Base-by-base conservation (phyloP, 2,888 invertebrate species). In the Rhopalosiphum nymphaeae region DNA sequence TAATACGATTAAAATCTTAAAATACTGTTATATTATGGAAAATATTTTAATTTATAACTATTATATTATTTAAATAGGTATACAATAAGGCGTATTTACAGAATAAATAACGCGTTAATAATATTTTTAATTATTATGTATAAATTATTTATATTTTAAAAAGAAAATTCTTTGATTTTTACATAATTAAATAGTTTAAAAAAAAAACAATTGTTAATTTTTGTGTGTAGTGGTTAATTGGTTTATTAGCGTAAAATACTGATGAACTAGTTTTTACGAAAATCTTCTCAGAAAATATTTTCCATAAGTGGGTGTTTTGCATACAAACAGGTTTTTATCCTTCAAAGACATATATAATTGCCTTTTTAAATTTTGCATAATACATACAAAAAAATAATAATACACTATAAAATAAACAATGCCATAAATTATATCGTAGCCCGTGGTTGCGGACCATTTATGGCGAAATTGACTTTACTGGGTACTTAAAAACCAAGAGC, bases 321-420 rank as follows among this genome's bases (percentile, higher is more conserved):
- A 92, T 92, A 92, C 57, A 88, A 92, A 88, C 92, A 88, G 88
- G 88, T 92, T 92, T 92, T 88, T 88, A 88, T 67, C 88, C 67
- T 61, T 67, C 67, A 88, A 67, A 87, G 88, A 88, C 67, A 88
- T 67, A 57, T 91, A 86, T 86, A 86, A 91, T 91, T 91, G n/a
- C 91, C 46, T 91, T 86, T 91, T 57, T 25, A 56, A 91, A 61
- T 44, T 91, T 91, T 56, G 85, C 85, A 91, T 85, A 91, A 91
- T 56, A 44, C 9, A 56, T 53, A 78, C 49, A 78, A 84, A 91
- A 91, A 84, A 53, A 91, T 91, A 86, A 91, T 91, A 91, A 91
- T 86, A 86, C n/a, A 91, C 91, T 21, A 53, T 25, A 57, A 91
- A 91, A 86, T 91, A 86, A 85, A 91, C 91, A 91, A 86, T 57